phyloP scores from a whole-genome alignment of 1,140 invertebrate species.

The Brachionus rotundiformis region DNA sequence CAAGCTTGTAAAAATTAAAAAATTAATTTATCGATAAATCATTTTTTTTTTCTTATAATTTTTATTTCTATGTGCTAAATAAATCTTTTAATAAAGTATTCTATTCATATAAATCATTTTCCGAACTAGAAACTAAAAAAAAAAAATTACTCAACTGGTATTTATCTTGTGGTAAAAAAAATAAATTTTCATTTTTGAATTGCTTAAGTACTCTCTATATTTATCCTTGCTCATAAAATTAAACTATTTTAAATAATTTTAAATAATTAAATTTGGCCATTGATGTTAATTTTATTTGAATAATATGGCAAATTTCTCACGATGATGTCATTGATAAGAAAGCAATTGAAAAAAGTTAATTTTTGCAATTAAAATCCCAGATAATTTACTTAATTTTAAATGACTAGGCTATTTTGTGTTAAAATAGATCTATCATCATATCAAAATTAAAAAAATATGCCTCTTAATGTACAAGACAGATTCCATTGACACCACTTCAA shows the following conservation, averaged over 20 bases:
- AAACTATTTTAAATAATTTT: background rate
- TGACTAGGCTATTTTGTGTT: background rate
- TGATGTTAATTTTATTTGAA: background rate
- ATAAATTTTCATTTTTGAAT: background rate
- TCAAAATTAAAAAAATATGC: conserved; percentile 9
- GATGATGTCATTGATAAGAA: background rate
- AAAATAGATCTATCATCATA: background rate
- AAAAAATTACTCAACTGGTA: background rate
- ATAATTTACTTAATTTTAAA: background rate
- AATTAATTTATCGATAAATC: conserved; percentile 21
- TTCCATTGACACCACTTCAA: no score
- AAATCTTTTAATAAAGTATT: conserved; percentile 22
- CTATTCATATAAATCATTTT: conserved; percentile 4
- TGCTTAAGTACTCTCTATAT: background rate
- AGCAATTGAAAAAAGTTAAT: background rate
- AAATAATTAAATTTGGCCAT: background rate
- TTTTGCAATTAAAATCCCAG: background rate
- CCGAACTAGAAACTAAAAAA: no score
- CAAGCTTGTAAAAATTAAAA: background rate
- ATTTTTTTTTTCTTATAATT: no score
- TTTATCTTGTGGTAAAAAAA: background rate
- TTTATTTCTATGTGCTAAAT: background rate
- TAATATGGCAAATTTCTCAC: background rate
- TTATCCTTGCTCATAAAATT: background rate
- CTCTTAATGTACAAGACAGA: no score